phyloP scores from a whole-genome alignment of 2,113 vertebrate species.

The Hippocampus mohnikei region DNA sequence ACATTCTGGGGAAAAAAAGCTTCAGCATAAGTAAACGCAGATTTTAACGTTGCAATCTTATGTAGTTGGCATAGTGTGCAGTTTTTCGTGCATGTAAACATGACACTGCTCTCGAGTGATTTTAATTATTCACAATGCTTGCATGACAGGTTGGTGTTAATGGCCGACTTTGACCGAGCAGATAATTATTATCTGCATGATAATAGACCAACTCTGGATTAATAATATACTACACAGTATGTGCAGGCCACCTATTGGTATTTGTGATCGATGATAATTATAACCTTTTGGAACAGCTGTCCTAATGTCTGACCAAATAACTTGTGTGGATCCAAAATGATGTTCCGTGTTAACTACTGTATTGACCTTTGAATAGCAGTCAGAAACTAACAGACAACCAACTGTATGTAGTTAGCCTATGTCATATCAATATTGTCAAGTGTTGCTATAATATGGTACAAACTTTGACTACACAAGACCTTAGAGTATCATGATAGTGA shows the following conservation, averaged over 20 bases:
- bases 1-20: slow-evolving; percentile 2
- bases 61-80: slow-evolving; percentile 8
- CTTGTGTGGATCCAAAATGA: slow-evolving; percentile 48
- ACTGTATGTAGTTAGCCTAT: slow-evolving; percentile 40
- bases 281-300: slow-evolving; percentile 45
- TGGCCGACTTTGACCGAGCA: slow-evolving; percentile 27
- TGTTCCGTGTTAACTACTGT: slow-evolving; percentile 37
- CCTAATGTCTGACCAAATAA: slow-evolving; percentile 51
- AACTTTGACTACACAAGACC: slow-evolving; percentile 36
- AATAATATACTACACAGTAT: slow-evolving; percentile 22
- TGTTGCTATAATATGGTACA: slow-evolving; percentile 57
- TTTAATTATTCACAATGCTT: slow-evolving; percentile 34
- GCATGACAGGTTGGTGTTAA: slow-evolving; percentile 49
- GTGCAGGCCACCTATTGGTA: slow-evolving; percentile 53
- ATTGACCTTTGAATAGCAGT: slow-evolving; percentile 45
- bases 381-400: slow-evolving; percentile 46
- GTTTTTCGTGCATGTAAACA: slow-evolving; percentile 52
- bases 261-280: slow-evolving; percentile 46
- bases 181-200: slow-evolving; percentile 51
- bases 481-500: slow-evolving; percentile 51
- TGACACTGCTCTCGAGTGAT: slow-evolving; percentile 31
- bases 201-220: slow-evolving; percentile 35
- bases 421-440: slow-evolving; percentile 64
- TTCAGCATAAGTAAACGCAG: background rate
- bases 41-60: slow-evolving; percentile 12